Percentiles rank a stretch among this genome's conserved stretches.
phyloP scores from a whole-genome alignment of 2,113 vertebrate species.

The Melanotaenia duboulayi region DNA sequence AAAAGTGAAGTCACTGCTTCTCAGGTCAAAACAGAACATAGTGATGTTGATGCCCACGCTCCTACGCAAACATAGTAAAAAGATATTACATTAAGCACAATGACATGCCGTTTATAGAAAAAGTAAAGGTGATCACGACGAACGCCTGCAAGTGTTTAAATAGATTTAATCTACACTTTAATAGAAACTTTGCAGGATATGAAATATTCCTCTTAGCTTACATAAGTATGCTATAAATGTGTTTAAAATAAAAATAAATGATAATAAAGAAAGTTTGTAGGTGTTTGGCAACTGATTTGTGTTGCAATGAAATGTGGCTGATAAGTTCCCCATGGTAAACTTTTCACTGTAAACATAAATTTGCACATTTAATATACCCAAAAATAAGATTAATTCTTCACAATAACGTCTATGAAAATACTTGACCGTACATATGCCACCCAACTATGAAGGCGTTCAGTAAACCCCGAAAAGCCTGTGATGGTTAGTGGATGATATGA shows the following conservation, averaged over 20 bases:
- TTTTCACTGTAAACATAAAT: constrained; percentile 30
- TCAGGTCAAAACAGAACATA: background rate
- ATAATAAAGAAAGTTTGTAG: background rate
- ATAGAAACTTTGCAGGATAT: background rate
- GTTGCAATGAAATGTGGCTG: background rate
- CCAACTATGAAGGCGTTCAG: background rate
- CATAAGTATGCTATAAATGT: background rate
- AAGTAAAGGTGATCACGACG: background rate
- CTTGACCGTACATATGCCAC: background rate
- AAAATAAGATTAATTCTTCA: background rate
- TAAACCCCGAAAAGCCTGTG: background rate
- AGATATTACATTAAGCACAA: no score
- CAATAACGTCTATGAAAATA: background rate
- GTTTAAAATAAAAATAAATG: background rate
- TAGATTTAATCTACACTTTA: fast-evolving
- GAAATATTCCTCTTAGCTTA: background rate
- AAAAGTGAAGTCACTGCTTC: background rate
- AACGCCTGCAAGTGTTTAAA: background rate
- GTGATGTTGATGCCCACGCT: background rate
- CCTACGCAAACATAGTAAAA: background rate
- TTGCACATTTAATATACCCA: background rate
- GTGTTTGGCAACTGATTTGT: constrained; percentile 19
- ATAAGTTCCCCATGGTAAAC: constrained; percentile 1
- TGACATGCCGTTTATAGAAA: background rate
- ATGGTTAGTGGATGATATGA: background rate